Evolutionary conservation across 2,113 vertebrate genomes (phyloP).

Genomic region (Corvus hawaiiensis): DNA sequence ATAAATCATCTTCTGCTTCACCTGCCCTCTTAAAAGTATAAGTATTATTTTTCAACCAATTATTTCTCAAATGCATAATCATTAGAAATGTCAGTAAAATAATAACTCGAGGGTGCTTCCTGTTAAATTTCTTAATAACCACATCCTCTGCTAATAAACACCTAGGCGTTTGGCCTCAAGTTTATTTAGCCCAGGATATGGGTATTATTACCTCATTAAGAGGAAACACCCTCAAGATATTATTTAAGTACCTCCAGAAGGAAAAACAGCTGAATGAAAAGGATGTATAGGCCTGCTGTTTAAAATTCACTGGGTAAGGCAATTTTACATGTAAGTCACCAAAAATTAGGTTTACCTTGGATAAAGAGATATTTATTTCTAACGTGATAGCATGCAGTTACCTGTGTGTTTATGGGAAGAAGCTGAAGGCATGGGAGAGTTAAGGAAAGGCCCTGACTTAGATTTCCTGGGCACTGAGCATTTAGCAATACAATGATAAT

Average conservation of each 20-base stretch:
- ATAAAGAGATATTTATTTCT: background rate
- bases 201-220: constrained; percentile 68
- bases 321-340: background rate
- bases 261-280: constrained; percentile 29
- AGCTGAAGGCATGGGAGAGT: background rate
- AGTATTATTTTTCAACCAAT: constrained; percentile 14
- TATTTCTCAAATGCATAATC: constrained; percentile 30
- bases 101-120: constrained; percentile 55
- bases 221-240: constrained; percentile 62
- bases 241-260: constrained; percentile 60
- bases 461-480: background rate
- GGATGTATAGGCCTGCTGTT: background rate
- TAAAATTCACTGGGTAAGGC: background rate
- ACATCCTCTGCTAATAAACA: constrained; percentile 67
- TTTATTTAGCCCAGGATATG: constrained; percentile 65
- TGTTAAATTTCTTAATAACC: constrained; percentile 60
- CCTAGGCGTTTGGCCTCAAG: constrained; percentile 54
- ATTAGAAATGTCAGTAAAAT: constrained; percentile 58
- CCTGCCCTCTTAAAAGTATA: background rate
- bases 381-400: background rate
- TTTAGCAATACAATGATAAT: background rate
- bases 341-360: background rate
- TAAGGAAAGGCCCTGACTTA: background rate
- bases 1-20: background rate
- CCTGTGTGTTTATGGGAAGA: background rate